A percentile compares a stretch with the other conserved stretches of the same genome.
phyloP scores from a whole-genome alignment of 2,888 invertebrate species.

The Drosophila austrosaltans region DNA sequence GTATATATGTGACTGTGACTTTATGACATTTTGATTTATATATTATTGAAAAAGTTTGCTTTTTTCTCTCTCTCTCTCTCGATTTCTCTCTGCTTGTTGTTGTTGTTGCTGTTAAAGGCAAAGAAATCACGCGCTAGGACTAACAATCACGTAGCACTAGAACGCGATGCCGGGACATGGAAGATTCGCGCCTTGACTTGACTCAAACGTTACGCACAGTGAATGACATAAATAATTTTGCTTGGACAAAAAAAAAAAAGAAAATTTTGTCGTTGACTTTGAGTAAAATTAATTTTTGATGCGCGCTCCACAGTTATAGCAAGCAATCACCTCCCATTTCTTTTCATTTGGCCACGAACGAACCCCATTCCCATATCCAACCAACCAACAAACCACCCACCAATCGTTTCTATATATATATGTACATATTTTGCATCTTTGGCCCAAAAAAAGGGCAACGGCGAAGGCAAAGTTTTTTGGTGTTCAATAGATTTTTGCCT shows the following conservation, averaged over 20 bases:
- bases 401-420: constrained; percentile 27
- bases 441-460: not conserved
- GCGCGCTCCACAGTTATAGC: constrained; percentile 39
- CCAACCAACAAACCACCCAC: not conserved
- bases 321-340: constrained; percentile 9
- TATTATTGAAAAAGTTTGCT: constrained; percentile 77
- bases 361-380: not conserved
- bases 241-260: constrained; percentile 41
- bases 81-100: not conserved
- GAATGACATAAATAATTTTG: constrained; percentile 76
- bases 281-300: constrained; percentile 79
- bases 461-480: constrained; percentile 1
- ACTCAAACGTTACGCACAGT: constrained; percentile 40
- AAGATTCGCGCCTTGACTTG: constrained; percentile 25
- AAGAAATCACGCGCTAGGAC: constrained; percentile 60
- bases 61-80: not conserved
- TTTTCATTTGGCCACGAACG: not conserved
- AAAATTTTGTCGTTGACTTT: constrained; percentile 44
- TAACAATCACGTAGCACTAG: constrained; percentile 68
- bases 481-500: constrained; percentile 13
- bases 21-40: constrained; percentile 83
- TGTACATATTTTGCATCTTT: constrained; percentile 45
- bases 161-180: constrained; percentile 17
- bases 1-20: constrained; percentile 58
- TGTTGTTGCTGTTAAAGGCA: constrained; percentile 45